phyloP scores from a whole-genome alignment of 2,797 vertebrate genomes.

The Etheostoma perlongum region DNA sequence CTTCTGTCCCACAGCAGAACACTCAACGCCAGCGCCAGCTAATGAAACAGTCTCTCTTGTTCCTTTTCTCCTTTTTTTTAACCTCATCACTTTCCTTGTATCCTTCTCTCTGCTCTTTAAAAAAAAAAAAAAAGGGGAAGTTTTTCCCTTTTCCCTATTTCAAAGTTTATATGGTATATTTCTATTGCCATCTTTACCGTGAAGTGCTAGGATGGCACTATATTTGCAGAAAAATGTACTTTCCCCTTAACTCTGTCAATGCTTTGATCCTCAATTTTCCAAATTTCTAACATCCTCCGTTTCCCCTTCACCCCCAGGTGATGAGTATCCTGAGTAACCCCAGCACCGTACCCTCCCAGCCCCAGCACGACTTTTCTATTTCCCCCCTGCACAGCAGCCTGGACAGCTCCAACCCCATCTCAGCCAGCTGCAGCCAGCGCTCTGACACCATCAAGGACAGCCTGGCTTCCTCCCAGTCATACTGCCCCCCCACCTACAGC shows the following conservation, averaged over 20 bases:
- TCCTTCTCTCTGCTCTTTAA: conserved; percentile 55
- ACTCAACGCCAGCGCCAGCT: conserved; percentile 75
- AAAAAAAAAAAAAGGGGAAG: conserved; percentile 59
- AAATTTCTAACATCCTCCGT: conserved; percentile 71
- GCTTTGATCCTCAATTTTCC: conserved; percentile 77
- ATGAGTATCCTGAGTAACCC: conserved; percentile 98
- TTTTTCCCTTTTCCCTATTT: conserved; percentile 68
- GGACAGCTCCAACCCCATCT: conserved; percentile 94
- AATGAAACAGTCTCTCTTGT: conserved; percentile 79
- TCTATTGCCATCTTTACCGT: conserved; percentile 64
- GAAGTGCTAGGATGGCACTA: conserved; percentile 66
- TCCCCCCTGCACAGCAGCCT: conserved; percentile 95
- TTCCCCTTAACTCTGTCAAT: conserved; percentile 68
- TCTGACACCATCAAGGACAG: conserved; percentile 98
- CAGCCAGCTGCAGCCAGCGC: conserved; percentile 97
- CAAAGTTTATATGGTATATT: conserved; percentile 71
- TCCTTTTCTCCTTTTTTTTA: conserved; percentile 73
- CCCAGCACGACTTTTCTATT: conserved; percentile 97
- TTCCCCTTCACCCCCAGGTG: conserved; percentile 86
- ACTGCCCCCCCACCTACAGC: conserved; percentile 98
- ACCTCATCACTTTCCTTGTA: conserved; percentile 68
- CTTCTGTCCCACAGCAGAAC: conserved; percentile 80
- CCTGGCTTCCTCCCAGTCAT: conserved; percentile 95
- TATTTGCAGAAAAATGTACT: conserved; percentile 70
- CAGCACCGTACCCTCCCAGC: conserved; percentile 90